A percentile compares a stretch with the other conserved stretches of the same genome.
These are phyloP conservation scores for Mythimna pallens DNA, from an alignment of 2,888 invertebrate species.

Conservation along the genomic window DNA sequence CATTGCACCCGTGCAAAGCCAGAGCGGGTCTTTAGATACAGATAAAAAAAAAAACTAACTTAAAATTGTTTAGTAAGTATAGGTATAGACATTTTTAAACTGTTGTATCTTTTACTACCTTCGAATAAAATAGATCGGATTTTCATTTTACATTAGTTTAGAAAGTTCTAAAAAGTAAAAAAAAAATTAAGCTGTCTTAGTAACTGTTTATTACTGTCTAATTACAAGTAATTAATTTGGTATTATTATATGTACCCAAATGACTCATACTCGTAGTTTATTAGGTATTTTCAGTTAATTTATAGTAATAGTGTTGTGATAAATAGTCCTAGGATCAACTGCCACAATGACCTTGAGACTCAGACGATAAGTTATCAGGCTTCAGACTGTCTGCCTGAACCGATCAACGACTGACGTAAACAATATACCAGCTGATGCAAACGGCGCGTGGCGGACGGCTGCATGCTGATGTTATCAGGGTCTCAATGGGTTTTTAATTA, in stretches of 20 bases:
- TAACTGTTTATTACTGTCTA: neutral
- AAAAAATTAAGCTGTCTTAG: too few species aligned
- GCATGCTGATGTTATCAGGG: conserved; percentile 16
- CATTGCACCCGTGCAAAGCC: too few species aligned
- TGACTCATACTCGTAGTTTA: neutral
- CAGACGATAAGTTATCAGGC: conserved; percentile 28
- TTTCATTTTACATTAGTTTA: too few species aligned
- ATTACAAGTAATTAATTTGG: neutral
- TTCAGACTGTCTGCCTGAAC: conserved; percentile 23
- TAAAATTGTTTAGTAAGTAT: too few species aligned
- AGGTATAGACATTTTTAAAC: too few species aligned
- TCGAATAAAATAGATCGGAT: too few species aligned
- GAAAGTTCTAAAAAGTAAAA: too few species aligned
- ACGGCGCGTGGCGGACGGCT: neutral
- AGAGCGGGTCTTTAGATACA: too few species aligned
- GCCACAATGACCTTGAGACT: conserved; percentile 22
- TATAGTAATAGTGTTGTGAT: neutral
- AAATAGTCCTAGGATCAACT: neutral
- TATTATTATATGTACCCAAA: neutral
- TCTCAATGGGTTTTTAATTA: neutral
- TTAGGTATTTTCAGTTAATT: neutral
- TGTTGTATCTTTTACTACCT: too few species aligned
- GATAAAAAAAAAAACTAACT: too few species aligned
- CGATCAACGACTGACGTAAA: conserved; percentile 14
- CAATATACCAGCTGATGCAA: conserved; percentile 7